Conservation (phyloP, 2,888 invertebrate genomes). For the Papilio gigon region DNA sequence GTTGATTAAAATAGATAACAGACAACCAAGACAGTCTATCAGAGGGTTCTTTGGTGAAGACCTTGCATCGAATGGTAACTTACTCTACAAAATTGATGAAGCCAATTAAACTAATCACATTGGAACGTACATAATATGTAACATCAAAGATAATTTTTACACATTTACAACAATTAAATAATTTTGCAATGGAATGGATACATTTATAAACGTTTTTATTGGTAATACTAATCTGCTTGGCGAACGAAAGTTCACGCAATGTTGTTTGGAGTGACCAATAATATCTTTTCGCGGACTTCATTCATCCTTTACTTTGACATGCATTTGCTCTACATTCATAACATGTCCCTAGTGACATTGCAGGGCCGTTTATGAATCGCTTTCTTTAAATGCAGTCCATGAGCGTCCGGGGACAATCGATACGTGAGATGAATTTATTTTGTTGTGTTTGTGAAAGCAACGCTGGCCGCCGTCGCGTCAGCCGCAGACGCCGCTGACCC, state of each 20-base stretch:
- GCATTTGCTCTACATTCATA: conserved; percentile 55
- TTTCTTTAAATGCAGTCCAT: conserved; percentile 80
- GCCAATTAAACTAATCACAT: background rate
- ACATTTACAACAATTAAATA: no score
- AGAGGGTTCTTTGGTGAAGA: no score
- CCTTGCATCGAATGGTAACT: no score
- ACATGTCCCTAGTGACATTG: conserved; percentile 61
- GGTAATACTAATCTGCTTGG: no score
- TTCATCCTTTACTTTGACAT: background rate
- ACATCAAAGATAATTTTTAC: no score
- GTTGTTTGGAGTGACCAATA: no score
- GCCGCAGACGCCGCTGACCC: conserved; percentile 64
- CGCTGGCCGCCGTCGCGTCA: conserved; percentile 60
- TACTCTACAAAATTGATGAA: background rate
- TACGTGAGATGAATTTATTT: conserved; percentile 83
- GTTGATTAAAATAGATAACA: conserved; percentile 9
- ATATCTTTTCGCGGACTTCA: background rate
- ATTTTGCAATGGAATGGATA: background rate
- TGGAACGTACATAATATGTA: no score
- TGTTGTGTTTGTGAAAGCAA: conserved; percentile 82
- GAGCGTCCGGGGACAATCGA: conserved; percentile 79
- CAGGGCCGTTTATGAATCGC: conserved; percentile 72
- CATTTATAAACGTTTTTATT: no score
- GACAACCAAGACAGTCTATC: background rate
- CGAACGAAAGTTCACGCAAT: no score